Base-by-base conservation (phyloP, 2,113 vertebrate genomes). In the Alexandromys fortis region DNA sequence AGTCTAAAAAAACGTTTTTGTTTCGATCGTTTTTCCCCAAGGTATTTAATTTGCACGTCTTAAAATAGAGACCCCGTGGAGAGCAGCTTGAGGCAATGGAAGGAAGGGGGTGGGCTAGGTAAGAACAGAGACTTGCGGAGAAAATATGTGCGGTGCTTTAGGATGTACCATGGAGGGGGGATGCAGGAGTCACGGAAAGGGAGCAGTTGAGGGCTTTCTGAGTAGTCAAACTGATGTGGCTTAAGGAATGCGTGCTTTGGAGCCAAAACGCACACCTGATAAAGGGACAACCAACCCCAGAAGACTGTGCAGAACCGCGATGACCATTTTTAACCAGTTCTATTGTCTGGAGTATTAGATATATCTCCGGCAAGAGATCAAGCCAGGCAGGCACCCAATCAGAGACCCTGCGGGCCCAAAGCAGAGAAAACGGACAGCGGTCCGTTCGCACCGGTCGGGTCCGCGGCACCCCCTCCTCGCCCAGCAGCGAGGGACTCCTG, bases 11-110 rank as follows among this genome's bases (percentile, higher is more conserved):
- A 95, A 89, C 55, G 82, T 77, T 91, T 96, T 73, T 96, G 77
- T 90, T 94, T 65, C 95, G 33, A 86, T 94, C 52, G 65, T 92
- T 76, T 83, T 61, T n/a, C 30, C 30, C 91, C 42, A 89, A 95
- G 91, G 90, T 97, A 96, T 97, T 97, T 96, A 86, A 96, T 96
- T 93, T 97, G 94, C 88, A 93, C 85, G 45, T 95, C 96, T 95
- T 96, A 94, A 97, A 97, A 96, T 93, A 97, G 97, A 97, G 93
- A 96, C 93, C 96, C 94, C 19, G 76, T 97, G 77, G 90, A 89
- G 76, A 89, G 95, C 88, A 96, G 97, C 94, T 89, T 92, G 94
- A 95, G 68, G 90, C 93, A 68, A 61, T 77, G 88, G 72, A 94
- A 77, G 93, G 58, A 89, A 93, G 65, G 76, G 90, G 89, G 94